Percentiles rank a stretch among this genome's conserved stretches.
Evolutionary conservation across 2,888 invertebrate genomes (phyloP).

Genomic region (Pachycephus smyrnensis): DNA sequence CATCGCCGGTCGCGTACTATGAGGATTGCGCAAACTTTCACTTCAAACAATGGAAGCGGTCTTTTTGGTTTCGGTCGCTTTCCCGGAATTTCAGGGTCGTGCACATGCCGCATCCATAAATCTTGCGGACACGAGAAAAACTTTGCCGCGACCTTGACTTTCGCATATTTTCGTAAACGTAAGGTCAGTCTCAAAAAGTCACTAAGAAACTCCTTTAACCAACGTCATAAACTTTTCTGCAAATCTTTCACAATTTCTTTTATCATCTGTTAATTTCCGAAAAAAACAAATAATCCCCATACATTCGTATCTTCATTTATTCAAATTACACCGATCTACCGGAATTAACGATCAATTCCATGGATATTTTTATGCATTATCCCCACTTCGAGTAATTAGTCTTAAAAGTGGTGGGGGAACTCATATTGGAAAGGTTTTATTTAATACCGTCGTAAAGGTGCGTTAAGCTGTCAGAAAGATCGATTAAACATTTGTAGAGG

Average conservation of each 20-base stretch:
- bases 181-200: slow-evolving; percentile 11
- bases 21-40: slow-evolving; percentile 22
- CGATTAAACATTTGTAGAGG: slow-evolving; percentile 29
- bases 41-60: slow-evolving; percentile 9
- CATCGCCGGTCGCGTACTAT: not conserved
- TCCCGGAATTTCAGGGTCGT: slow-evolving; percentile 6
- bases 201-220: not conserved
- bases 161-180: not conserved
- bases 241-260: not conserved
- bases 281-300: too few relatives aligned
- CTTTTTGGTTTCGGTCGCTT: slow-evolving; percentile 5
- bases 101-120: not conserved
- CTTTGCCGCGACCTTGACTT: not conserved
- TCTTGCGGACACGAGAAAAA: not conserved
- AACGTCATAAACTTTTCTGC: not conserved
- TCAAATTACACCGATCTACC: too few relatives aligned
- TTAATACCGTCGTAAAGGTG: slow-evolving; percentile 31
- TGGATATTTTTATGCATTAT: not conserved
- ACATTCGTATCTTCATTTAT: too few relatives aligned
- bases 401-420: not conserved
- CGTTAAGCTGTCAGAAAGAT: slow-evolving; percentile 25
- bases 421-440: not conserved
- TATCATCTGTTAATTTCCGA: not conserved
- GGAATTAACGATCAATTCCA: not conserved
- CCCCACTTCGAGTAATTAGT: not conserved